A percentile compares a stretch with the other conserved stretches of the same genome.
Evolutionary conservation across 2,797 vertebrate genomes (phyloP).

Genomic region (Paratrypauchen microcephalus): DNA sequence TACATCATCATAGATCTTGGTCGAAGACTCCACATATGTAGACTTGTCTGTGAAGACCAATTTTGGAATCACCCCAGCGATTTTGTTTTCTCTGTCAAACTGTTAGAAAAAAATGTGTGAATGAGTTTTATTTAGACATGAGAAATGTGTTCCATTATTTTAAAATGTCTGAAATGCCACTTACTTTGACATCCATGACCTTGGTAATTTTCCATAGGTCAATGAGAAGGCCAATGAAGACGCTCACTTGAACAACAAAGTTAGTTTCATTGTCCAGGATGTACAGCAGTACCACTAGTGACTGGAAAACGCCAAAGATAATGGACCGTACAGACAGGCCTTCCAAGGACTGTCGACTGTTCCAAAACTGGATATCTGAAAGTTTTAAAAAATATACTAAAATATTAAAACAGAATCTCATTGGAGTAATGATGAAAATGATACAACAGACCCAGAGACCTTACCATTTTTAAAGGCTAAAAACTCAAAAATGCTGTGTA

Average conservation of each 20-base stretch:
- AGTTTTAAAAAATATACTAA: too few relatives aligned
- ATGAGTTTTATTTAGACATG: neutral
- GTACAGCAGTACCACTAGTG: constrained; percentile 92
- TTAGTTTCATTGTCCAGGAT: constrained; percentile 98
- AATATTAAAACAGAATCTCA: neutral
- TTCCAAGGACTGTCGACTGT: constrained; percentile 94
- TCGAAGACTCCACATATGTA: constrained; percentile 91
- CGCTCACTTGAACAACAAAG: constrained; percentile 97
- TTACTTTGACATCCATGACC: constrained; percentile 95
- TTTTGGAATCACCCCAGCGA: constrained; percentile 84
- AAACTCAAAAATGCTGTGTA: constrained; percentile 97
- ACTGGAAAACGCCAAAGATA: constrained; percentile 95
- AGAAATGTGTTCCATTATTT: neutral
- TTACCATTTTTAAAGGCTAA: constrained; percentile 96
- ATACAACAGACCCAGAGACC: constrained; percentile 11
- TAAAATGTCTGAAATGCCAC: constrained; percentile 27
- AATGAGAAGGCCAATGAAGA: constrained; percentile 95
- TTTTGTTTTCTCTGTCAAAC: constrained; percentile 90
- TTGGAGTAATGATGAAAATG: neutral
- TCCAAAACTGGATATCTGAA: constrained; percentile 98
- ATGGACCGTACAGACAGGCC: constrained; percentile 95
- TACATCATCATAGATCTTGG: constrained; percentile 94
- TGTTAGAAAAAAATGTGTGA: constrained; percentile 40
- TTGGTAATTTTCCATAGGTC: constrained; percentile 99
- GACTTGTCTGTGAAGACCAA: constrained; percentile 90